Conservation (phyloP, 2,888 invertebrate species). For the Leptopilina drosophilae region DNA sequence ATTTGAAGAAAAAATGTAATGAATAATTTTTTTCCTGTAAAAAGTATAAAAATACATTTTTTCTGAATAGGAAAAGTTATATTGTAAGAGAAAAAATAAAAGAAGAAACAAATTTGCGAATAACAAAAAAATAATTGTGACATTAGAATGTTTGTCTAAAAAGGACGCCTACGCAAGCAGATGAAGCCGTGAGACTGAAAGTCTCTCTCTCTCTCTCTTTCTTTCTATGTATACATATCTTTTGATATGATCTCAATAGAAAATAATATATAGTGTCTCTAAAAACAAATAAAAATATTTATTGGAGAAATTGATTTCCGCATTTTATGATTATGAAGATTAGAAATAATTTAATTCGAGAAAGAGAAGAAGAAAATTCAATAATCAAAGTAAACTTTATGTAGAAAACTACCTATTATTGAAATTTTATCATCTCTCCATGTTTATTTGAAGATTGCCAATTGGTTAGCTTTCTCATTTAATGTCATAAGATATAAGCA, state of each 20-base stretch:
- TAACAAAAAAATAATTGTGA: neutral
- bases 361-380: neutral
- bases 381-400: neutral
- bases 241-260: conserved; percentile 26
- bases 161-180: conserved; percentile 30
- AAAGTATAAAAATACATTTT: too few relatives aligned
- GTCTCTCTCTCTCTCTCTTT: neutral
- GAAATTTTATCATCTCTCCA: neutral
- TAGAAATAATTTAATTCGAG: neutral
- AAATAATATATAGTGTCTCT: conserved; percentile 17
- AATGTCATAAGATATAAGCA: neutral
- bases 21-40: too few relatives aligned
- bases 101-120: neutral
- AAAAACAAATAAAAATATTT: conserved; percentile 15
- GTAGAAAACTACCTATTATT: neutral
- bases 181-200: conserved; percentile 17
- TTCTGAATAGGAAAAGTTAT: neutral
- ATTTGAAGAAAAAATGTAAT: too few relatives aligned
- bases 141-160: conserved; percentile 3
- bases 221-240: neutral
- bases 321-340: conserved; percentile 1
- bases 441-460: neutral
- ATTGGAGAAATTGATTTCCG: neutral
- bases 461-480: conserved; percentile 12
- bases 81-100: neutral